Evolutionary conservation across 1,140 invertebrate genomes (phyloP).

Genomic region (Pissodes strobi): DNA sequence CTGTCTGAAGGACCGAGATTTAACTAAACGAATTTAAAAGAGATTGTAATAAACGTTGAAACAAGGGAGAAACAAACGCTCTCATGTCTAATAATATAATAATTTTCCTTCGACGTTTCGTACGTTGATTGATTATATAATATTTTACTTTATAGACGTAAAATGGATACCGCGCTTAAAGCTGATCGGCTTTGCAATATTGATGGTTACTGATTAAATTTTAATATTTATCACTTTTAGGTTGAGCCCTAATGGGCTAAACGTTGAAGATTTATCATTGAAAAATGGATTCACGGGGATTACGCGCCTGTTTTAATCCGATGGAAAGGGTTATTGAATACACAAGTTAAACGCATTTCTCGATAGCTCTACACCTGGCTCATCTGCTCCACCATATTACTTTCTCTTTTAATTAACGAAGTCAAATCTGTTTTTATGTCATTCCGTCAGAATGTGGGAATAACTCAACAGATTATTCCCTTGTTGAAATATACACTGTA

Average conservation of each 20-base stretch:
- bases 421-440: neutral
- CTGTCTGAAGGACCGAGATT: too few species aligned
- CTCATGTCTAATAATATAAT: too few species aligned
- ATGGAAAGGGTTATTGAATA: conserved; percentile 24
- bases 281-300: conserved; percentile 24
- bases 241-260: conserved; percentile 22
- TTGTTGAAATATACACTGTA: too few species aligned
- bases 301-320: conserved; percentile 21
- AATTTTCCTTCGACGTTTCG: too few species aligned
- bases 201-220: conserved; percentile 31
- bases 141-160: too few species aligned
- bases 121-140: too few species aligned
- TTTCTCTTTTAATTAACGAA: conserved; percentile 6
- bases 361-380: conserved; percentile 19
- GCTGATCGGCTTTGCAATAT: conserved; percentile 27
- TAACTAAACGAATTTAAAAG: too few species aligned
- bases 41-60: too few species aligned
- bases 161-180: conserved; percentile 21
- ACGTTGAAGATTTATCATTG: conserved; percentile 30
- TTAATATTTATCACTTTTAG: conserved; percentile 33
- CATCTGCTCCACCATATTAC: conserved; percentile 15
- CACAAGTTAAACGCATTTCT: conserved; percentile 26
- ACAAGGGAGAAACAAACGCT: too few species aligned
- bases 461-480: too few species aligned
- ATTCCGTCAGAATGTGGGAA: too few species aligned